Base-by-base conservation (phyloP, 2,888 invertebrate species). In the Gari tellinella region DNA sequence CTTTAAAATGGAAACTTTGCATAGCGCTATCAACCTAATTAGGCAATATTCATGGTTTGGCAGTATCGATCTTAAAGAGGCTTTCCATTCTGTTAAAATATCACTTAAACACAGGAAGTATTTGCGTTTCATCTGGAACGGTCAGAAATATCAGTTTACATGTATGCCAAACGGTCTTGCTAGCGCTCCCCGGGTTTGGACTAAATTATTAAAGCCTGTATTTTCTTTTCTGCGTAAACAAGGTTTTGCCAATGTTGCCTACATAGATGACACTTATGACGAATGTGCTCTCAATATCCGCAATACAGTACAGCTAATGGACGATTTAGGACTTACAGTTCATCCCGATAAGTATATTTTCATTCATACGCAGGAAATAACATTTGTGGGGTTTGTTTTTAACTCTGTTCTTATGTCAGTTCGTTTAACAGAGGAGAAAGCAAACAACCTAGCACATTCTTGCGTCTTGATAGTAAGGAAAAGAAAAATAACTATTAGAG, bases 151-250 rank as follows among this genome's bases (percentile, higher is more conserved):
- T 31, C 31, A 31, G 31, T 78, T 72, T 49, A 73, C 67, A 10
- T 64, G 60, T 21, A 52, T 82, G 12, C 65, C 77, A 15, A 77
- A 77, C 51, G 81, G 80, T 7, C 45, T 77, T 12, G 37, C 68
- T 2, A 41, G 53, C 15, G 68, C 72, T 1, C 82, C 80, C 10
- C 26, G 82, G 5, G 25, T 74, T 12, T 82, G 72, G 38, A 80
- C 77, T 14, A 82, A 82, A 67, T 2, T 80, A 1, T 12, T 69
- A 38, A 80, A 82, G 55, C 72, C 69, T 14, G 63, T 74, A 1
- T 77, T 66, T 48, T 62, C 77, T n/a, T 19, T 10, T 1, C 46
- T 72, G 5, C 7, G 75, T 12, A 56, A 73, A 49, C 14, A 21
- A 12, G 77, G 74, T 2, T 48, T 52, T 46, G 45, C 41, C 15